Evolutionary conservation across 2,888 invertebrate species (phyloP).

Genomic region (Standfussiana lucernea): DNA sequence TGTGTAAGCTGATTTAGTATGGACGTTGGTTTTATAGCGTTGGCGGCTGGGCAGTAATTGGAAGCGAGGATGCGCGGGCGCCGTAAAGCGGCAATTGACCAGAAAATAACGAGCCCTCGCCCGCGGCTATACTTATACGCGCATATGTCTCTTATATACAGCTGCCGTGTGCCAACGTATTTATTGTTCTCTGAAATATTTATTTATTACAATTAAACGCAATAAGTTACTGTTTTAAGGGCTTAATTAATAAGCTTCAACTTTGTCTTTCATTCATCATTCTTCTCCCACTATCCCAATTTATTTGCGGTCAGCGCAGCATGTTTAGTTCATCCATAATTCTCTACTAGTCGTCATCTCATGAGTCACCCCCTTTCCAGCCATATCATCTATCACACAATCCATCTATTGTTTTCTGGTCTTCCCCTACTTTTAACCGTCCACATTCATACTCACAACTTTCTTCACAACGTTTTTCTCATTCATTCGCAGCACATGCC

Average conservation of each 20-base stretch:
- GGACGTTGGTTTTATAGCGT: slow-evolving; percentile 83
- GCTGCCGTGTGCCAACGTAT: slow-evolving; percentile 83
- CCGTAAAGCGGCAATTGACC: slow-evolving; percentile 90
- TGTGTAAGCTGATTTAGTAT: slow-evolving; percentile 70
- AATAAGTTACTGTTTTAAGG: slow-evolving; percentile 21
- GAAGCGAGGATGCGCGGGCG: slow-evolving; percentile 90
- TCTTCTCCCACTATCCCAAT: neutral
- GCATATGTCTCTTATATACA: slow-evolving; percentile 84
- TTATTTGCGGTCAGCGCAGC: neutral
- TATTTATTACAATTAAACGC: slow-evolving; percentile 73
- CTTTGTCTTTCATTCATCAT: neutral
- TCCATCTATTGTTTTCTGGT: neutral
- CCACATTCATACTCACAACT: neutral
- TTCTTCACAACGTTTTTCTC: neutral
- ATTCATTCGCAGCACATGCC: neutral
- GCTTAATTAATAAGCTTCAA: slow-evolving; percentile 1
- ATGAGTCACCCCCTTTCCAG: neutral
- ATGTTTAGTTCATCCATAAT: neutral
- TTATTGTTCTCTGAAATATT: slow-evolving; percentile 79
- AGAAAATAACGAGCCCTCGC: slow-evolving; percentile 90
- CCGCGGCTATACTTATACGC: slow-evolving; percentile 77
- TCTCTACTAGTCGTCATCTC: neutral
- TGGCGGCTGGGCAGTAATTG: slow-evolving; percentile 90
- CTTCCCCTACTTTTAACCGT: neutral
- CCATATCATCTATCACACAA: neutral